phyloP scores from a whole-genome alignment of 2,797 vertebrate species.

The Girardinus metallicus region DNA sequence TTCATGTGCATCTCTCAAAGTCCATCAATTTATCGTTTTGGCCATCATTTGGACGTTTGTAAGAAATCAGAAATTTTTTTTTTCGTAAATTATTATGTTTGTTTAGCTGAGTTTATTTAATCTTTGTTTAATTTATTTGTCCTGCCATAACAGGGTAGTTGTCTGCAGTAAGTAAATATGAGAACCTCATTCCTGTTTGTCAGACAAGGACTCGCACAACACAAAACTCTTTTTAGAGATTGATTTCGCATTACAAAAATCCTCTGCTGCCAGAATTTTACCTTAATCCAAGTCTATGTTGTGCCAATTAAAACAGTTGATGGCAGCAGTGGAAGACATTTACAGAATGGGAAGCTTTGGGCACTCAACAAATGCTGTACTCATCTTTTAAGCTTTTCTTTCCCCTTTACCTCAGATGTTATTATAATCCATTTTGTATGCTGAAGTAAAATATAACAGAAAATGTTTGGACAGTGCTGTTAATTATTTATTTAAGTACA shows the following conservation, averaged over 20 bases:
- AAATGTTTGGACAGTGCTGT: slow-evolving; percentile 1
- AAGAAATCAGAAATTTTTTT: background rate
- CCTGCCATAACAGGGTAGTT: background rate
- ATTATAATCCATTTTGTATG: background rate
- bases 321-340: background rate
- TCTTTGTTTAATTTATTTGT: background rate
- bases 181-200: background rate
- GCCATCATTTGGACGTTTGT: background rate
- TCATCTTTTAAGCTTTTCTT: background rate
- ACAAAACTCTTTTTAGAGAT: background rate
- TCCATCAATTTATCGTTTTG: background rate
- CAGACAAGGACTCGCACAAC: background rate
- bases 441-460: background rate
- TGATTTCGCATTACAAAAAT: background rate
- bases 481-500: slow-evolving; percentile 1
- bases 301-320: background rate
- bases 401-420: background rate
- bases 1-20: background rate
- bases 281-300: background rate
- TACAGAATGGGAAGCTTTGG: background rate
- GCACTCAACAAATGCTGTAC: background rate
- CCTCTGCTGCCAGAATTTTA: background rate
- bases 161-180: background rate
- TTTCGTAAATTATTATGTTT: background rate
- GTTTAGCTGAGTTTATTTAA: slow-evolving; percentile 3